phyloP scores from a whole-genome alignment of 2,797 vertebrate species.

The Pseudochaenichthys georgianus region DNA sequence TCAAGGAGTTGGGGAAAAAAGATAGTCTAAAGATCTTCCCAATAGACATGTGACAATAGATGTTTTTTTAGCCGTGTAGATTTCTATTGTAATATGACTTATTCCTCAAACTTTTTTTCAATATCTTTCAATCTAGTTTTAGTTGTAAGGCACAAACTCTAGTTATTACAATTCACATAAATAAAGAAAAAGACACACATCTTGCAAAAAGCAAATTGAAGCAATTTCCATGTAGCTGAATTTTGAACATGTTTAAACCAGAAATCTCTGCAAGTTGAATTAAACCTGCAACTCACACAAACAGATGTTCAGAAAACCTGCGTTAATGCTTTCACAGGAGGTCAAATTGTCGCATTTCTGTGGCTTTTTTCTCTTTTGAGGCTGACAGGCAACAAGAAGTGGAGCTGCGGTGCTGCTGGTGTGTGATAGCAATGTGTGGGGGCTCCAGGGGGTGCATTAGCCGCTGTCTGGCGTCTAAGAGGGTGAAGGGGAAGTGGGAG shows the following conservation, averaged over 20 bases:
- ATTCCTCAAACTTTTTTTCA: constrained; percentile 13
- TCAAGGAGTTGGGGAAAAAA: constrained; percentile 66
- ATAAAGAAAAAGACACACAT: constrained; percentile 15
- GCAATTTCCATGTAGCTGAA: constrained; percentile 29
- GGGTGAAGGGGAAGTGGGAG: constrained; percentile 74
- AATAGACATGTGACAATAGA: constrained; percentile 61
- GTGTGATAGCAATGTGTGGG: constrained; percentile 70
- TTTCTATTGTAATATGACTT: constrained; percentile 27
- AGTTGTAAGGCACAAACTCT: constrained; percentile 14
- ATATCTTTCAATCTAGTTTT: not conserved
- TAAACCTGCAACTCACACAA: constrained; percentile 41
- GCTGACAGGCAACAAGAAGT: constrained; percentile 51
- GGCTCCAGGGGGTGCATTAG: constrained; percentile 71
- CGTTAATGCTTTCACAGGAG: constrained; percentile 51
- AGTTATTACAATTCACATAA: constrained; percentile 27
- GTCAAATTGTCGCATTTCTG: constrained; percentile 47
- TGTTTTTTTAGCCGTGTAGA: constrained; percentile 19
- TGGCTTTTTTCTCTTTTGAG: constrained; percentile 17
- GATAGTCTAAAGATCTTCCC: constrained; percentile 73
- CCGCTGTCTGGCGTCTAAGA: constrained; percentile 76
- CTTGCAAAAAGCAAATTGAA: constrained; percentile 23
- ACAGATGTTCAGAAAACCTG: constrained; percentile 44
- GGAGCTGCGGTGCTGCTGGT: constrained; percentile 64
- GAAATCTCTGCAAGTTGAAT: constrained; percentile 39
- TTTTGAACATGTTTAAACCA: constrained; percentile 38